These are phyloP conservation scores for Drosophila emarginata DNA, from an alignment of 2,888 invertebrate species.

Conservation along the genomic window DNA sequence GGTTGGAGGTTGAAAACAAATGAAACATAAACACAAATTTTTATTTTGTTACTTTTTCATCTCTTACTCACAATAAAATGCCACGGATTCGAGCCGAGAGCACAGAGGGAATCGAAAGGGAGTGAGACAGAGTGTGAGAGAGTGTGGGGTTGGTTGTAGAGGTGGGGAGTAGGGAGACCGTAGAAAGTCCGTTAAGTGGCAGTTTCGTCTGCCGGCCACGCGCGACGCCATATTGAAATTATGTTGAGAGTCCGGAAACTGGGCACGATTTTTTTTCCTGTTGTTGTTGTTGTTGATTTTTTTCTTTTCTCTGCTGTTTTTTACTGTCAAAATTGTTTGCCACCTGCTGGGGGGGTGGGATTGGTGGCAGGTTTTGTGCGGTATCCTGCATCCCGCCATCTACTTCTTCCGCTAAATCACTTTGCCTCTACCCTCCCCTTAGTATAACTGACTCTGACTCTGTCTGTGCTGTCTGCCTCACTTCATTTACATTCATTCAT, in stretches of 20 bases:
- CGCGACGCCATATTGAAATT: conserved; percentile 70
- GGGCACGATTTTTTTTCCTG: conserved; percentile 11
- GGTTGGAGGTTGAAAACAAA: conserved; percentile 37
- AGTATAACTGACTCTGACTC: neutral
- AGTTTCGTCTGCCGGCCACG: conserved; percentile 63
- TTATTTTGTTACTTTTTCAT: conserved; percentile 67
- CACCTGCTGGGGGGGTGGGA: conserved; percentile 19
- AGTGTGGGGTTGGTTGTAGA: neutral
- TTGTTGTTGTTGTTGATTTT: neutral
- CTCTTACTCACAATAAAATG: conserved; percentile 41
- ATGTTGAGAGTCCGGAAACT: conserved; percentile 49
- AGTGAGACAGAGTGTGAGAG: neutral
- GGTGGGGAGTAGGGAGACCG: neutral
- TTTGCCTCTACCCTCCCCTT: neutral
- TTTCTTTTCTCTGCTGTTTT: conserved; percentile 7
- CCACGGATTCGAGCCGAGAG: conserved; percentile 12
- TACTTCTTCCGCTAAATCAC: neutral
- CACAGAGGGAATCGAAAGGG: neutral
- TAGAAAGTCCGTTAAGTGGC: conserved; percentile 59
- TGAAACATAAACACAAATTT: conserved; percentile 68
- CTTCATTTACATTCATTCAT: conserved; percentile 63
- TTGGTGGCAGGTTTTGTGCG: neutral
- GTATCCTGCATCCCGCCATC: no score
- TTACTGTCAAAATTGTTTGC: conserved; percentile 11
- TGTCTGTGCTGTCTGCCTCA: conserved; percentile 27